Evolutionary conservation across 1,140 invertebrate species (phyloP).

Genomic region (Philopotamus ludificatus): DNA sequence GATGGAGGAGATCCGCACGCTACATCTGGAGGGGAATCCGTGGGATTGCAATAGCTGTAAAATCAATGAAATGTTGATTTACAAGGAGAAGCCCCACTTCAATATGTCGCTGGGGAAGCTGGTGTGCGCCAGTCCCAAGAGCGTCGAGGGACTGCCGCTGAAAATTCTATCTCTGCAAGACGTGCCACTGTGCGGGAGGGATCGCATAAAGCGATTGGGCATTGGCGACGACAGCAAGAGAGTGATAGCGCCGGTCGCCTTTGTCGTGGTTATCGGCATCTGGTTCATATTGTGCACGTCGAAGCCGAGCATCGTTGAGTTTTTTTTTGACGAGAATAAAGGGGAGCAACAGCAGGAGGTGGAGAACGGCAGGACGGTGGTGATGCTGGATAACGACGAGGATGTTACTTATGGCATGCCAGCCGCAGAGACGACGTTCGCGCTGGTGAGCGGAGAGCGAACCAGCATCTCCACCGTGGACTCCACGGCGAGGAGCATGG

Average conservation of each 20-base stretch:
- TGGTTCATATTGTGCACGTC: conserved; percentile 26
- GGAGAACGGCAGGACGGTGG: conserved; percentile 18
- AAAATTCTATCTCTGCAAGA: conserved; percentile 47
- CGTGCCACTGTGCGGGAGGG: conserved; percentile 14
- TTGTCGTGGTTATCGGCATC: conserved; percentile 20
- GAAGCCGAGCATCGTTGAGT: conserved; percentile 22
- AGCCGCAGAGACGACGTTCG: conserved; percentile 19
- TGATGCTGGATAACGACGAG: conserved; percentile 19
- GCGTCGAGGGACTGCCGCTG: conserved; percentile 54
- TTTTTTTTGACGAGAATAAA: conserved; percentile 23
- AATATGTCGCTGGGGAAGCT: conserved; percentile 54
- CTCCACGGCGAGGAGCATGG: conserved; percentile 16
- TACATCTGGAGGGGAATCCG: conserved; percentile 63
- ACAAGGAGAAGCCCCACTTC: conserved; percentile 55
- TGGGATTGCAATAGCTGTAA: conserved; percentile 70
- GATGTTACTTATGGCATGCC: conserved; percentile 23
- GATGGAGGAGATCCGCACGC: conserved; percentile 53
- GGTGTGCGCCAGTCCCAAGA: conserved; percentile 56
- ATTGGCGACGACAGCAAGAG: conserved; percentile 20
- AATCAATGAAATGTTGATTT: conserved; percentile 57
- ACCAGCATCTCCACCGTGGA: conserved; percentile 11
- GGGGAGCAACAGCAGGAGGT: conserved; percentile 17
- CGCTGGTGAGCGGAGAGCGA: conserved; percentile 17
- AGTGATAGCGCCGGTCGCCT: conserved; percentile 19
- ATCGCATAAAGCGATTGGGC: conserved; percentile 18